Evolutionary conservation across 2,888 invertebrate species (phyloP).

Genomic region (Xestobium rufovillosum): DNA sequence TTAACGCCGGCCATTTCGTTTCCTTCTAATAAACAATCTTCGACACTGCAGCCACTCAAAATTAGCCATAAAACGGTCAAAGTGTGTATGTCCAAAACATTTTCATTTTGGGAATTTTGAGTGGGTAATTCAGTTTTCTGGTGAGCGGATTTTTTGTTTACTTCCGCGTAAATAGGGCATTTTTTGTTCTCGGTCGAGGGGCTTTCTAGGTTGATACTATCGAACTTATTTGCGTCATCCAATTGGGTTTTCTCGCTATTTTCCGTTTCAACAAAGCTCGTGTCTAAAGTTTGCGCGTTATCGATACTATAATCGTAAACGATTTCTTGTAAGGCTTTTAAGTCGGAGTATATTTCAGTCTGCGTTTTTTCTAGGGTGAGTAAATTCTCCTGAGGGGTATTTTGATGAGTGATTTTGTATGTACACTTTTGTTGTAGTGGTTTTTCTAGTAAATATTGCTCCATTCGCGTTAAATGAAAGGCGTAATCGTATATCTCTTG

Average conservation of each 20-base stretch:
- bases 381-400: constrained; percentile 21
- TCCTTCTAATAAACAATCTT: constrained; percentile 48
- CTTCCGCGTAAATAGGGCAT: constrained; percentile 36
- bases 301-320: constrained; percentile 25
- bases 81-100: constrained; percentile 53
- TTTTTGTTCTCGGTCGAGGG: constrained; percentile 30
- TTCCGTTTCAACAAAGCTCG: constrained; percentile 36
- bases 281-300: constrained; percentile 29
- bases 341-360: constrained; percentile 39
- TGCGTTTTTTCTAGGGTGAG: constrained; percentile 36
- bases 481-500: constrained; percentile 70
- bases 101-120: constrained; percentile 4
- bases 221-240: constrained; percentile 25
- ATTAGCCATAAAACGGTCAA: constrained; percentile 70
- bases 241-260: constrained; percentile 30
- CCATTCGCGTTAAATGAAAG: constrained; percentile 60
- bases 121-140: not conserved
- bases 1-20: constrained; percentile 43
- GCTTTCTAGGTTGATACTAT: constrained; percentile 29
- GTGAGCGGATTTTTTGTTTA: constrained; percentile 29
- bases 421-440: constrained; percentile 42
- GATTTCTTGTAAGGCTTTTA: constrained; percentile 36
- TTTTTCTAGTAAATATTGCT: constrained; percentile 50
- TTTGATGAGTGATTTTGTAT: constrained; percentile 33
- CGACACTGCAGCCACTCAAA: constrained; percentile 58